Evolutionary conservation across 2,888 invertebrate species (phyloP).

Genomic region (Heliconius ethilla): DNA sequence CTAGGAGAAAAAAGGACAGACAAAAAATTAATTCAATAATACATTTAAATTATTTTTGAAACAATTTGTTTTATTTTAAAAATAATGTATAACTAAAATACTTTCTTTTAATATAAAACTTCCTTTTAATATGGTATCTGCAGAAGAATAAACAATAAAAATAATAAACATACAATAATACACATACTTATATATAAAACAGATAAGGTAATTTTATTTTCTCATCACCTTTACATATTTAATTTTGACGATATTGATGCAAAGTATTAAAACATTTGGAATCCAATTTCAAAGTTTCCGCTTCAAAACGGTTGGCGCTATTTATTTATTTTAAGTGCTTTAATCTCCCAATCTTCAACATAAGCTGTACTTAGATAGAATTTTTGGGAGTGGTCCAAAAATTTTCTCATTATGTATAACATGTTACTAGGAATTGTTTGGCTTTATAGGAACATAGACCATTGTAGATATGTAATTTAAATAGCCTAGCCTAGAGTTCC

Average conservation of each 20-base stretch:
- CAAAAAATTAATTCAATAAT: neutral
- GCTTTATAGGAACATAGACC: constrained; percentile 7
- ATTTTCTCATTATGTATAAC: constrained; percentile 25
- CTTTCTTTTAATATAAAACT: no score
- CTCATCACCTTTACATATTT: neutral
- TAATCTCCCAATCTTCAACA: constrained; percentile 26
- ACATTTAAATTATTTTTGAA: neutral
- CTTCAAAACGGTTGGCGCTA: constrained; percentile 14
- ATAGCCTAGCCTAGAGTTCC: neutral
- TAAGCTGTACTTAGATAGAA: constrained; percentile 27
- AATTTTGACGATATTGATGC: neutral
- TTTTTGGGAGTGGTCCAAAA: constrained; percentile 19
- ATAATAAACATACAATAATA: neutral
- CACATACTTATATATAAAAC: neutral
- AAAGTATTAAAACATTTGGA: constrained; percentile 16
- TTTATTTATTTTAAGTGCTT: constrained; percentile 26
- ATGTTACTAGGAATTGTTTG: constrained; percentile 20
- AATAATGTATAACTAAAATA: neutral
- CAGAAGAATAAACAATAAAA: neutral
- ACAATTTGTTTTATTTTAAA: neutral
- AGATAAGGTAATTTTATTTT: neutral
- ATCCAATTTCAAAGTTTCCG: constrained; percentile 22
- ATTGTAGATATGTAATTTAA: constrained; percentile 11
- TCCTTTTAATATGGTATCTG: neutral
- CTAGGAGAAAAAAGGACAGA: neutral